Base-by-base conservation (phyloP, 2,113 vertebrate genomes). In the Spilogale gracilis region DNA sequence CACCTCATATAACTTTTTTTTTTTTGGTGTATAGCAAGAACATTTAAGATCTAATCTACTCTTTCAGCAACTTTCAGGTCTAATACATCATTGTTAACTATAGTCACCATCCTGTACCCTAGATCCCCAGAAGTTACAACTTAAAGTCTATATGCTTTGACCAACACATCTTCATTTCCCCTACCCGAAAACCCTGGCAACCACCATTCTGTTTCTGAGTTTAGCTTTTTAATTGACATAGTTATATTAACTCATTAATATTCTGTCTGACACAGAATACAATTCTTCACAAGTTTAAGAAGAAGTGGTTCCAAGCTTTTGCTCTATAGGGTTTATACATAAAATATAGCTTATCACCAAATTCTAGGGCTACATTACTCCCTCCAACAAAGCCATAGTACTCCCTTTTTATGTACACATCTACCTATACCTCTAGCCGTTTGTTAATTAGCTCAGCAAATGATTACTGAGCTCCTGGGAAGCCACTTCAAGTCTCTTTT, bases 371-470 rank as follows among this genome's bases (percentile, higher is more conserved):
- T 97, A n/a, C 9, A 85, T 97, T 96, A 92, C 30, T 94, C 6
- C 43, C 50, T 85, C 54, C 50, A 97, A 83, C 52, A 94, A 95
- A 91, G 73, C 17, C 48, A 94, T 0, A 82, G 30, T 95, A 79
- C 8, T 92, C 61, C 69, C 54, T 89, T 85, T 92, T 85, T 92
- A 93, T 60, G 23, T 73, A 95, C 3, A 74, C 21, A 88, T 74
- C 65, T 91, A 69, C 18, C 61, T 43, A 73, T 50, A 80, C 25
- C 14, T 74, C 65, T 92, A 73, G 13, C 88, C 7, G 25, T 84
- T 90, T 84, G 91, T 54, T 92, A 96, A 93, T 86, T 84, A 63
- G 88, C 50, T 97, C 60, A 94, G 50, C 38, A 96, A 97, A 97
- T 52, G 86, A 65, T 80, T 81, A 91, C 4, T 97, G 83, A 90